A percentile compares a stretch with the other conserved stretches of the same genome.
phyloP scores from a whole-genome alignment of 2,888 invertebrate genomes.

The Hartigia nigra region DNA sequence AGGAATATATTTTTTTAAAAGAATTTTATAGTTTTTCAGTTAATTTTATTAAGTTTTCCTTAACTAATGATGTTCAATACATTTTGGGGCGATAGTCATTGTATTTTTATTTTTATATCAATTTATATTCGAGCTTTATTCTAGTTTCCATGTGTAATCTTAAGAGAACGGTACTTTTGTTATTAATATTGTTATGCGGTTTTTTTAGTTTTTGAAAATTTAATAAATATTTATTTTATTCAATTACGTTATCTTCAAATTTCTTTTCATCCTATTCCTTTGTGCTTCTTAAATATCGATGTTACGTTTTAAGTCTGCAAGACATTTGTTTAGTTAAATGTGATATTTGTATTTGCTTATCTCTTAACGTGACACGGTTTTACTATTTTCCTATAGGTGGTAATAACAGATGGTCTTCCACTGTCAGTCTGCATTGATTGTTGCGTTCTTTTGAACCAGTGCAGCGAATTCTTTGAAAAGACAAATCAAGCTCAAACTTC shows the following conservation, averaged over 20 bases:
- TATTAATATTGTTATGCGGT: background rate
- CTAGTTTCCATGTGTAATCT: background rate
- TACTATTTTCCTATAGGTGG: slow-evolving; percentile 46
- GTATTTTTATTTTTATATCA: background rate
- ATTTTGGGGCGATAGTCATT: background rate
- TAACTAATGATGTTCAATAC: background rate
- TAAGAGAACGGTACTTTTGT: background rate
- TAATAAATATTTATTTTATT: background rate
- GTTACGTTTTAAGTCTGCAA: background rate
- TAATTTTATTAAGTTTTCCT: background rate
- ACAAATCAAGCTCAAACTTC: slow-evolving; percentile 63
- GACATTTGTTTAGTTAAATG: background rate
- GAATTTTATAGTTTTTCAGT: background rate
- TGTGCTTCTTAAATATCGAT: background rate
- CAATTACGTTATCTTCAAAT: background rate
- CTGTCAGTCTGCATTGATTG: slow-evolving; percentile 64
- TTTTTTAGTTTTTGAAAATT: background rate
- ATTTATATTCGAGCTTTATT: background rate
- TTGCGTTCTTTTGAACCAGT: slow-evolving; percentile 61
- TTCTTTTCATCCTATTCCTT: background rate
- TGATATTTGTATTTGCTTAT: background rate
- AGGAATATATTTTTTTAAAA: background rate
- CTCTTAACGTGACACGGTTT: slow-evolving; percentile 3
- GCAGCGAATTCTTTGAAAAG: slow-evolving; percentile 63
- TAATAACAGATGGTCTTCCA: slow-evolving; percentile 60